Evolutionary conservation across 2,797 vertebrate genomes (phyloP).

Genomic region (Danio aesculapii): DNA sequence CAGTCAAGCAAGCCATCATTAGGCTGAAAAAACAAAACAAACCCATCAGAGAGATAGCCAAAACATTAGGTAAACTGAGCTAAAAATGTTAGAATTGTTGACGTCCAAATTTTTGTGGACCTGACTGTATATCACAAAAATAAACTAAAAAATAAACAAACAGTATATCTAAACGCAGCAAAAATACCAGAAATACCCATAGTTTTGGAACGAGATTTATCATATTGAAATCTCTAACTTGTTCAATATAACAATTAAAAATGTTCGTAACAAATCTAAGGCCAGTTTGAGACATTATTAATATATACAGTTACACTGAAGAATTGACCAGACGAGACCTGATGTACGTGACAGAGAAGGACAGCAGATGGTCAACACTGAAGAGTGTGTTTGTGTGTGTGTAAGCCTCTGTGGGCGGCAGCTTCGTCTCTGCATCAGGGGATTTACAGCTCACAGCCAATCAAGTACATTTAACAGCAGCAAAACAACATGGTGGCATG

Average conservation of each 20-base stretch:
- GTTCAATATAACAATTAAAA: too few relatives aligned
- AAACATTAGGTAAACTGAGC: too few relatives aligned
- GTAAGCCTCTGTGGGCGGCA: constrained; percentile 68
- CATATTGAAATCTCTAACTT: not conserved
- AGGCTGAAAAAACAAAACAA: too few relatives aligned
- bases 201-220: too few relatives aligned
- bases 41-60: too few relatives aligned
- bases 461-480: constrained; percentile 27
- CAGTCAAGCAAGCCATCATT: too few relatives aligned
- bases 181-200: too few relatives aligned
- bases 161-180: too few relatives aligned
- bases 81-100: too few relatives aligned
- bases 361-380: constrained; percentile 35
- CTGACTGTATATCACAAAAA: too few relatives aligned
- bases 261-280: not conserved
- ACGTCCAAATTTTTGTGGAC: too few relatives aligned
- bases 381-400: not conserved
- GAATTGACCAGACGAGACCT: not conserved
- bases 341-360: constrained; percentile 16
- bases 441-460: constrained; percentile 68
- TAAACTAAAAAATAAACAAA: too few relatives aligned
- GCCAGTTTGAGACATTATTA: not conserved
- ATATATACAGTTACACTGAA: not conserved
- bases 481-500: constrained; percentile 7
- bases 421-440: constrained; percentile 70